These are phyloP conservation scores for Dolomedes plantarius DNA, from an alignment of 2,888 invertebrate species.

Conservation along the genomic window DNA sequence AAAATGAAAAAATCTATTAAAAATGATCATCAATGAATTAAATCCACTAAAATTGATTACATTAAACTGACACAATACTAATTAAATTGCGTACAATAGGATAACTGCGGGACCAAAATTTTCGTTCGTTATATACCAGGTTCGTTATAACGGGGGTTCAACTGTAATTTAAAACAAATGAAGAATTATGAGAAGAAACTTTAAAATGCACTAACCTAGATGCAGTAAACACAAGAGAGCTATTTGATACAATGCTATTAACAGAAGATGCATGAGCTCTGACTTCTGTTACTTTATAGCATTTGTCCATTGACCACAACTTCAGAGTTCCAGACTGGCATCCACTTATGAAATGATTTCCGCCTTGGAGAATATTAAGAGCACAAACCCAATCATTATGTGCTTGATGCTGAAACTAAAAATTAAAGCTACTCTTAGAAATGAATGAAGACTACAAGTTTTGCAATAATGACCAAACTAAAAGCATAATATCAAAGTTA, in stretches of 20 bases:
- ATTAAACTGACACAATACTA: too few species aligned
- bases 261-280: constrained; percentile 83
- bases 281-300: constrained; percentile 82
- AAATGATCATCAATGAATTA: too few species aligned
- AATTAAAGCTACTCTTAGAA: constrained; percentile 31
- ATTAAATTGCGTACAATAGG: too few species aligned
- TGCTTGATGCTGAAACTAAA: constrained; percentile 85
- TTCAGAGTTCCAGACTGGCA: constrained; percentile 87
- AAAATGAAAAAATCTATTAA: too few species aligned
- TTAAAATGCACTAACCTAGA: constrained; percentile 81
- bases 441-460: not conserved
- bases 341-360: constrained; percentile 82
- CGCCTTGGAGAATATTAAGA: constrained; percentile 80
- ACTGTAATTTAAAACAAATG: too few species aligned
- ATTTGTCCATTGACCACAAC: constrained; percentile 85
- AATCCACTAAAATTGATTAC: too few species aligned
- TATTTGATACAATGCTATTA: constrained; percentile 83
- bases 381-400: constrained; percentile 92
- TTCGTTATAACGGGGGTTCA: too few species aligned
- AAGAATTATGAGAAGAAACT: too few species aligned
- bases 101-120: too few species aligned
- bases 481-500: not conserved
- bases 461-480: not conserved
- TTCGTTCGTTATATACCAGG: too few species aligned
- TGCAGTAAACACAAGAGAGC: constrained; percentile 85